Base-by-base conservation (phyloP, 1,140 invertebrate species). In the Galleria mellonella region DNA sequence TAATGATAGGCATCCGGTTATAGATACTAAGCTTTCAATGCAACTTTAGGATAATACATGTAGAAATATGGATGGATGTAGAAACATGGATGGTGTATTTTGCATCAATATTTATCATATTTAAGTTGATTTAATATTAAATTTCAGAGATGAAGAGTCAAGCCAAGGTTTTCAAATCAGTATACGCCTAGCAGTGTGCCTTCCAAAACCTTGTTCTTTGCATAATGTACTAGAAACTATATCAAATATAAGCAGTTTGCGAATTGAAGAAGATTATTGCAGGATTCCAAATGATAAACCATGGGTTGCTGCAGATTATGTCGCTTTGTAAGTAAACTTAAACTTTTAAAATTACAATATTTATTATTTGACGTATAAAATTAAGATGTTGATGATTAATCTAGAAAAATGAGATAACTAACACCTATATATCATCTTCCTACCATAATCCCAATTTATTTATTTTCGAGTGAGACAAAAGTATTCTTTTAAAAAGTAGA, bases 241-340 rank as follows among this genome's bases (percentile, higher is more conserved):
- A 4, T 14, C 35, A 1, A 12, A 43, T 0, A 55, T 23, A 57
- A 42, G 5, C 10, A 1, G 27, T 47, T 23, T 0, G 12, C 15
- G 7, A 10, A 38, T 32, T 32, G 30, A 1, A 23, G 17, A 23
- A 23, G 17, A 6, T 23, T 23, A 23, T 9, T 62, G 55, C 28
- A 44, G 65, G 9, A 13, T 69, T 9, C 52, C 51, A 7, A 52
- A 55, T 32, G 65, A 69, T 32, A 69, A 62, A 9, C 54, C 43
- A 8, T 59, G 40, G 53, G 51, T 49, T 4, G 23, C 53, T 14
- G 65, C 42, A 12, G 65, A 69, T 33, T 59, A 62, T 29, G 44
- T 59, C n/a, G 55, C 55, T 27, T 29, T 60, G 63, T 67, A 49
- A 67, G 62, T 64, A 49, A n/a, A 31, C 28, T 29, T 31, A 9